Percentiles rank a stretch among this genome's conserved stretches.
These are phyloP conservation scores for Automeris io DNA, from an alignment of 2,888 invertebrate genomes.

Conservation along the genomic window DNA sequence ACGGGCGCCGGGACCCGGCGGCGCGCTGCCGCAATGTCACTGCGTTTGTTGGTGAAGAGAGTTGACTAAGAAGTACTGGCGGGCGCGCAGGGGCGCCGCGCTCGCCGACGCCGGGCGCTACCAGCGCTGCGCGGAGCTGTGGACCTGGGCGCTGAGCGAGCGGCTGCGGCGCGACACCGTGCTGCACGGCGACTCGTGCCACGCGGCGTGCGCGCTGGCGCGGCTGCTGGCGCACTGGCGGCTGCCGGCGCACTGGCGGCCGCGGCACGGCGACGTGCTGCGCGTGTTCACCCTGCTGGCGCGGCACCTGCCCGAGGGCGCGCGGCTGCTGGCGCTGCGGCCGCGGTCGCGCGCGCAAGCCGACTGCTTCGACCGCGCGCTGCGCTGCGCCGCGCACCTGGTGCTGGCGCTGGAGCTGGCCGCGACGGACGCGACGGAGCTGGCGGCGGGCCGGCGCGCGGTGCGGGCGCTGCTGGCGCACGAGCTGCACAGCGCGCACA, in stretches of 20 bases:
- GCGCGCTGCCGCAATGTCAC: too few species aligned
- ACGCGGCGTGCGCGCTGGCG: constrained; percentile 90
- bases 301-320: constrained; percentile 72
- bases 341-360: constrained; percentile 85
- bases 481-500: constrained; percentile 82
- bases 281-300: constrained; percentile 75
- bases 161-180: constrained; percentile 88
- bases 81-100: constrained; percentile 78
- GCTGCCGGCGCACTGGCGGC: constrained; percentile 61
- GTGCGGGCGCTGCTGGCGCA: constrained; percentile 70
- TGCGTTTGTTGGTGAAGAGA: too few species aligned
- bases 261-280: constrained; percentile 81
- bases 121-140: constrained; percentile 91
- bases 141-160: constrained; percentile 89
- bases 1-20: background rate
- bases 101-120: constrained; percentile 85
- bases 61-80: background rate
- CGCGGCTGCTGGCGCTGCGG: constrained; percentile 76
- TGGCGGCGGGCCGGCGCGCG: constrained; percentile 49
- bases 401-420: constrained; percentile 83
- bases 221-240: constrained; percentile 83
- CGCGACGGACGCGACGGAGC: constrained; percentile 44
- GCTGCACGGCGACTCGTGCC: constrained; percentile 85
- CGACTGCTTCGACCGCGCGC: constrained; percentile 87
- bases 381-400: constrained; percentile 88